phyloP scores from a whole-genome alignment of 2,888 invertebrate species.

The Apoderus coryli region DNA sequence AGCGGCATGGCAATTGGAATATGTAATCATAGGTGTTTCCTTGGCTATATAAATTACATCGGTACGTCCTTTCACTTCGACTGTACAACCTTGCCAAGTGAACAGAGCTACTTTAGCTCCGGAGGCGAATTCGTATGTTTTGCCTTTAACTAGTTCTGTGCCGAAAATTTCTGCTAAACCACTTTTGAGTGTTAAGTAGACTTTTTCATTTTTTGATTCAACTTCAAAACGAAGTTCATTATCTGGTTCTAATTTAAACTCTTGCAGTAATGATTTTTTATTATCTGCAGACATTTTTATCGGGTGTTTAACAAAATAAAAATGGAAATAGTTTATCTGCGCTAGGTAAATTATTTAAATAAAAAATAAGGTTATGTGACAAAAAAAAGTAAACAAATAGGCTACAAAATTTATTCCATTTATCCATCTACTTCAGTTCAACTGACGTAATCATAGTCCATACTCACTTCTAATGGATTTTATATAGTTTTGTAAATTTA shows the following conservation, averaged over 20 bases:
- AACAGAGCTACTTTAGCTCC: constrained; percentile 93
- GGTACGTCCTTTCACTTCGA: constrained; percentile 75
- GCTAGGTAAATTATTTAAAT: no score
- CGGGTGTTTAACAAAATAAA: not conserved
- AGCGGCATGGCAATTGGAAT: constrained; percentile 90
- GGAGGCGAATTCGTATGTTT: constrained; percentile 74
- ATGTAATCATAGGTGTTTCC: constrained; percentile 93
- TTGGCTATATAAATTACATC: constrained; percentile 91
- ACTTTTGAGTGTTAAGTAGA: constrained; percentile 65
- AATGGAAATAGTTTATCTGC: constrained; percentile 2
- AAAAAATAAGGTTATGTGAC: no score
- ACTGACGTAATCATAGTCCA: no score
- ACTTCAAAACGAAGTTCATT: constrained; percentile 91
- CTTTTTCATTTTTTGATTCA: constrained; percentile 73
- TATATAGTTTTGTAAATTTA: no score
- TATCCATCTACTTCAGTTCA: no score
- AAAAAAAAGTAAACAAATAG: no score
- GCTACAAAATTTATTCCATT: no score
- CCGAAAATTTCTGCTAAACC: constrained; percentile 96
- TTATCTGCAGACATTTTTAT: constrained; percentile 20
- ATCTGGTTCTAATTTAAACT: constrained; percentile 75
- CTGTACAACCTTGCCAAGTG: constrained; percentile 87
- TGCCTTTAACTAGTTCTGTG: constrained; percentile 85
- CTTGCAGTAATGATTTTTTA: constrained; percentile 34
- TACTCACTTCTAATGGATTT: no score